Evolutionary conservation across 2,888 invertebrate species (phyloP).

Genomic region (Stramonita haemastoma): DNA sequence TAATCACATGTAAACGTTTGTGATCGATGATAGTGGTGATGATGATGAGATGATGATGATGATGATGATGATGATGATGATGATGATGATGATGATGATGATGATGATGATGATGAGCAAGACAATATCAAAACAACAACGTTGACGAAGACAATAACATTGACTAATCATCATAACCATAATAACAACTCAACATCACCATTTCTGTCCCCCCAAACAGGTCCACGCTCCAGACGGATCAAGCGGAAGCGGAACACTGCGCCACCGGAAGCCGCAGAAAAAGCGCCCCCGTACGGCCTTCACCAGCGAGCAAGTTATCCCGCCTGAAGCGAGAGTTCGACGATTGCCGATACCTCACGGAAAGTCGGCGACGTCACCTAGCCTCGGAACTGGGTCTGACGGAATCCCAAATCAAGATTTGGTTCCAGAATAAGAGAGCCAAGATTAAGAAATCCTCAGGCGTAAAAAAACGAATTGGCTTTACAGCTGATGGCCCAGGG

Average conservation of each 20-base stretch:
- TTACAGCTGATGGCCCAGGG: slow-evolving; percentile 96
- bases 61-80: too few relatives aligned
- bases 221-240: slow-evolving; percentile 65
- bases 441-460: slow-evolving; percentile 95
- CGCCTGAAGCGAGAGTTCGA: slow-evolving; percentile 92
- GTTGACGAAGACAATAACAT: not conserved
- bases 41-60: too few relatives aligned
- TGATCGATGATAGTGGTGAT: too few relatives aligned
- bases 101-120: too few relatives aligned
- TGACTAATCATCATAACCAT: not conserved
- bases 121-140: not conserved
- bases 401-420: slow-evolving; percentile 97
- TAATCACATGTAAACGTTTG: too few relatives aligned
- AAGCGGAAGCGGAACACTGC: slow-evolving; percentile 55
- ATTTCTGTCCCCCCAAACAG: slow-evolving; percentile 28
- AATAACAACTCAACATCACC: not conserved
- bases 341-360: slow-evolving; percentile 85
- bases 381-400: slow-evolving; percentile 94
- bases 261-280: slow-evolving; percentile 56
- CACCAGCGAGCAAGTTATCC: slow-evolving; percentile 89
- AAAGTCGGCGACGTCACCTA: slow-evolving; percentile 91
- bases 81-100: too few relatives aligned
- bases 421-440: slow-evolving; percentile 97
- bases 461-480: slow-evolving; percentile 88
- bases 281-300: slow-evolving; percentile 97